A percentile compares a stretch with the other conserved stretches of the same genome.
phyloP scores from a whole-genome alignment of 2,113 vertebrate genomes.

The Cricetomys ansorgei region DNA sequence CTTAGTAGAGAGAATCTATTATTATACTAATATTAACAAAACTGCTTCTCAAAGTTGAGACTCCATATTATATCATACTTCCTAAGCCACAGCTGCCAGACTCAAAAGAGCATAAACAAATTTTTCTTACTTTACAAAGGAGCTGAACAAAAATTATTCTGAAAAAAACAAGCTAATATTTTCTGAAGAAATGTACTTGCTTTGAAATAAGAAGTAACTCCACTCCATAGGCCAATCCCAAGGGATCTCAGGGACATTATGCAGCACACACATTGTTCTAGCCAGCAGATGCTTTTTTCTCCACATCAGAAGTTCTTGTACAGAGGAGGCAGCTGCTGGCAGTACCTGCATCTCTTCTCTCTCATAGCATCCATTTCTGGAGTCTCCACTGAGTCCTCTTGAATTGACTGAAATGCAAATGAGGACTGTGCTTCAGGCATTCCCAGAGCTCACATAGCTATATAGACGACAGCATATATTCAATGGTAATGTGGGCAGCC shows the following conservation, averaged over 20 bases:
- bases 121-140: not conserved
- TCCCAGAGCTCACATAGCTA: not conserved
- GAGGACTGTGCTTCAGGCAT: not conserved
- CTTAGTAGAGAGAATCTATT: conserved; percentile 50
- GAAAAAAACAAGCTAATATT: not conserved
- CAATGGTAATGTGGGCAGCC: not conserved
- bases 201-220: conserved; percentile 19
- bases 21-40: conserved; percentile 52
- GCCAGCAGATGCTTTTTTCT: not conserved
- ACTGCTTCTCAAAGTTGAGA: conserved; percentile 52
- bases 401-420: not conserved
- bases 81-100: conserved; percentile 15
- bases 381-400: not conserved
- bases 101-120: conserved; percentile 15
- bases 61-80: not conserved
- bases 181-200: not conserved
- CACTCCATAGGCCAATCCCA: not conserved
- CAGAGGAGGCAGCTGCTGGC: not conserved
- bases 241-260: not conserved
- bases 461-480: not conserved
- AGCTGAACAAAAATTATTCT: not conserved
- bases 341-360: not conserved
- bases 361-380: not conserved
- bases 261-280: not conserved
- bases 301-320: not conserved